Evolutionary conservation across 2,888 invertebrate species (phyloP), one percentile per base, ranked within the genome.

Genomic region (Mantis religiosa): DNA sequence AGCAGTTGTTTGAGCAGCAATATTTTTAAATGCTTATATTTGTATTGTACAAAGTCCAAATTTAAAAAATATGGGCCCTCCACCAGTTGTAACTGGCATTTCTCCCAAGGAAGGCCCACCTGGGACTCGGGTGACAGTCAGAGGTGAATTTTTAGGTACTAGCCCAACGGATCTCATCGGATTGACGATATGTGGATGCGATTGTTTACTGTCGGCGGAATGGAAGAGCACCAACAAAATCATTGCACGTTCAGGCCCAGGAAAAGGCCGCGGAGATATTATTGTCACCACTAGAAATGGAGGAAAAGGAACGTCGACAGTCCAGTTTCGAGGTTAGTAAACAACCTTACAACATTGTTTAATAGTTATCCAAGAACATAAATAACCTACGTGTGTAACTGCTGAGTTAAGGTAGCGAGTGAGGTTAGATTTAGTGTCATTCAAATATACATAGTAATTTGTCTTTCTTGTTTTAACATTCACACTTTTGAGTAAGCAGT

Each of bases 51-150:
- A 85, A 71, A 71, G 20, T 71, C 27, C 4, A 83, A 30, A 7
- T 83, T 25, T 30, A 4, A 28, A 28, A 27, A 84, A 71, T 20
- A 91, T 90, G 90, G 90, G 89, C 9, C 91, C 91, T n/a, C 91
- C 92, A 6, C 98, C 98, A 15, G 96, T 98, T 89, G 98, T 99
- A 28, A 99, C 99, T 84, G 99, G 99, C 34, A 96, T 99, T 90
- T 99, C 99, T 6, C 99, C 99, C 0, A 99, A 99, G 92, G 99
- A 99, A 94, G 99, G 99, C 0, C 98, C 98, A 83, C 99, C 99
- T 15, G 99, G 99, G 14, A 99, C 99, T 0, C 95, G 97, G 91
- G 97, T 99, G 0, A 99, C 97, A 30, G 97, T 99, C 92, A 95
- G 99, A 91, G 98, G 99, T 90, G 99, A 99, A 94, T 97, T 99